Evolutionary conservation across 2,797 vertebrate genomes (phyloP), one percentile per base, ranked within the genome.

Genomic region (Pipistrellus kuhlii): DNA sequence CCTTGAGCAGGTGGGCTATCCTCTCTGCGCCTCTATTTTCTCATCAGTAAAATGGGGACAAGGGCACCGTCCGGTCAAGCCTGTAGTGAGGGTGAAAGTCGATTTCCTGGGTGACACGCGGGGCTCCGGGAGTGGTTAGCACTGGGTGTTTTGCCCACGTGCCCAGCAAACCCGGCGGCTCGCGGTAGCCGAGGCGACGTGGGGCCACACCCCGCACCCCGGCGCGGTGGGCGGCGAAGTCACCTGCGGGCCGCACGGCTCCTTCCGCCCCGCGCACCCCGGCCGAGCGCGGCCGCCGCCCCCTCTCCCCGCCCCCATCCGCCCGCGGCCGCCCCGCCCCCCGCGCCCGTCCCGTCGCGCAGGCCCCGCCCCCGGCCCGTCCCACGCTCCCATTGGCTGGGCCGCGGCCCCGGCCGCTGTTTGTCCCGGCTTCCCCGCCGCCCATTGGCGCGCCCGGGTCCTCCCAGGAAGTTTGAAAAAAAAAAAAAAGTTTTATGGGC

Each of bases 401-500:
- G 0, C 13, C 11, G 44, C n/a, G 11, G 48, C 66, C 94, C 86
- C 76, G 12, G 72, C 93, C 48, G 44, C 81, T 85, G 96, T 93
- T 95, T 93, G 96, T 90, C 87, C 62, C 3, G 13, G 59, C 71
- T 51, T 88, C 68, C 44, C 48, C 27, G 5, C 62, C n/a, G 21
- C 94, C 77, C 85, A 97, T 97, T 97, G 97, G 97, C 46, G 55
- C 35, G 15, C n/a, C 71, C 55, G 89, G 94, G 68, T 96, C 97
- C 96, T 96, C 97, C 97, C 97, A 97, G 97, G 97, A 97, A 97
- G 97, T 97, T 97, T 97, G 92, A 96, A 98, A 97, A 96, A 93
- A 93, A 96, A 96, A 96, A 96, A 96, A 96, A 97, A 97, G 92
- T 96, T 97, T 97, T 96, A 94, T 96, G 96, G 97, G 97, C 95